Evolutionary conservation across 2,797 vertebrate genomes (phyloP).

Genomic region (Macroramphosus scolopax): DNA sequence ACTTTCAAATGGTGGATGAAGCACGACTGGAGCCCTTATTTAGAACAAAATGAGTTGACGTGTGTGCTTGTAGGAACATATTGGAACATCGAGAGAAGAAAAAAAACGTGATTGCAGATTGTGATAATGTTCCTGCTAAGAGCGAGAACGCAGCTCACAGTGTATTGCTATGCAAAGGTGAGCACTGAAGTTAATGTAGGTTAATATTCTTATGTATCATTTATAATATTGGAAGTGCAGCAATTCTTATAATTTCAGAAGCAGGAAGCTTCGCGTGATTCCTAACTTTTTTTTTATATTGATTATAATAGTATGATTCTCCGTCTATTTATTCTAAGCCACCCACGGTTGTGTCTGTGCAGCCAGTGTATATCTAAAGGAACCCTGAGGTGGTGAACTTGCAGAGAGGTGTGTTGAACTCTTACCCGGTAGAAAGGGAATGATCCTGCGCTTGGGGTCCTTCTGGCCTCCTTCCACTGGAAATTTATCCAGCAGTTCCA

Average conservation of each 20-base stretch:
- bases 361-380: background rate
- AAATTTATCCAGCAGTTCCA: conserved; percentile 99
- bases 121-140: too few relatives aligned
- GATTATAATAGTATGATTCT: background rate
- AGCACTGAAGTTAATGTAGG: too few relatives aligned
- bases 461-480: conserved; percentile 99
- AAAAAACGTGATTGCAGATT: too few relatives aligned
- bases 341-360: conserved; percentile 1
- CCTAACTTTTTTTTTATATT: background rate
- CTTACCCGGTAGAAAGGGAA: conserved; percentile 95
- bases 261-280: background rate
- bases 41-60: conserved; percentile 28
- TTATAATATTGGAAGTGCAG: background rate
- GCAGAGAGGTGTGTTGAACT: conserved; percentile 14
- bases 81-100: too few relatives aligned
- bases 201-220: too few relatives aligned
- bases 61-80: too few relatives aligned
- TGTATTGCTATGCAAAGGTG: too few relatives aligned
- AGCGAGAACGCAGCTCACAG: too few relatives aligned
- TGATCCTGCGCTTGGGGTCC: conserved; percentile 96
- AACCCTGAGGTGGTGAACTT: background rate
- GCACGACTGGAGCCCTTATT: conserved; percentile 16
- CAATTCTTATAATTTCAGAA: background rate
- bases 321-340: background rate
- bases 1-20: conserved; percentile 10